Conservation (phyloP, 2,797 vertebrate species). For the Sebastes flavidus region DNA sequence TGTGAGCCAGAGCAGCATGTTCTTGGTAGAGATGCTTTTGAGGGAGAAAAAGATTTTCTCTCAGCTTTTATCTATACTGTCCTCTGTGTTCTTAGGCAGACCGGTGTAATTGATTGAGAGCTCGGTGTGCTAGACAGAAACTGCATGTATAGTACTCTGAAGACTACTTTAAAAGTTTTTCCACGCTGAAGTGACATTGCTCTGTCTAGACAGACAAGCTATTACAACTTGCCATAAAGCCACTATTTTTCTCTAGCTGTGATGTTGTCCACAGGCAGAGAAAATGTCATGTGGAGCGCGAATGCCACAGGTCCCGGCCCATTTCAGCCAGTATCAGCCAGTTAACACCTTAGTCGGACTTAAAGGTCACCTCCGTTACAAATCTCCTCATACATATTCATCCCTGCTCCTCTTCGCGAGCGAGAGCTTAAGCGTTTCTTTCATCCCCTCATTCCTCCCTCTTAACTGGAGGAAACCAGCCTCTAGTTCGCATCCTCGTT, state of each 20-base stretch:
- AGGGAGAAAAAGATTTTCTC: conserved; percentile 17
- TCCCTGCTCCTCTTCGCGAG: conserved; percentile 29
- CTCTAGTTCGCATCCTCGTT: conserved; percentile 25
- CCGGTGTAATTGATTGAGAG: conserved; percentile 57
- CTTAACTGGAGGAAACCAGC: conserved; percentile 50
- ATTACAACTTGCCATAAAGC: background rate
- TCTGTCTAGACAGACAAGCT: conserved; percentile 5
- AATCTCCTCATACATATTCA: conserved; percentile 71
- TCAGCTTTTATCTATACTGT: conserved; percentile 30
- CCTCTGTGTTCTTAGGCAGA: conserved; percentile 41
- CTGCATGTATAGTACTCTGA: background rate
- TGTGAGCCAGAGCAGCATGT: conserved; percentile 27
- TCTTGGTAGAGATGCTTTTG: conserved; percentile 28
- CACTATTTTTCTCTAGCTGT: conserved; percentile 2
- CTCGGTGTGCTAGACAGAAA: conserved; percentile 13
- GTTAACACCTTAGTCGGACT: conserved; percentile 57
- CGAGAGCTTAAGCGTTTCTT: conserved; percentile 55
- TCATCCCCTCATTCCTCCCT: conserved; percentile 44
- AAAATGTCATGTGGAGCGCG: conserved; percentile 35
- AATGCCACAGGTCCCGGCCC: conserved; percentile 2
- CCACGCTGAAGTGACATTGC: background rate
- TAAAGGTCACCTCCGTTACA: conserved; percentile 71
- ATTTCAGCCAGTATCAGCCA: conserved; percentile 47
- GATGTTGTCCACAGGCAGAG: conserved; percentile 18
- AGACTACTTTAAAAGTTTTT: conserved; percentile 7